These are phyloP conservation scores for Cygnus olor DNA, from an alignment of 2,797 vertebrate species.

Conservation along the genomic window DNA sequence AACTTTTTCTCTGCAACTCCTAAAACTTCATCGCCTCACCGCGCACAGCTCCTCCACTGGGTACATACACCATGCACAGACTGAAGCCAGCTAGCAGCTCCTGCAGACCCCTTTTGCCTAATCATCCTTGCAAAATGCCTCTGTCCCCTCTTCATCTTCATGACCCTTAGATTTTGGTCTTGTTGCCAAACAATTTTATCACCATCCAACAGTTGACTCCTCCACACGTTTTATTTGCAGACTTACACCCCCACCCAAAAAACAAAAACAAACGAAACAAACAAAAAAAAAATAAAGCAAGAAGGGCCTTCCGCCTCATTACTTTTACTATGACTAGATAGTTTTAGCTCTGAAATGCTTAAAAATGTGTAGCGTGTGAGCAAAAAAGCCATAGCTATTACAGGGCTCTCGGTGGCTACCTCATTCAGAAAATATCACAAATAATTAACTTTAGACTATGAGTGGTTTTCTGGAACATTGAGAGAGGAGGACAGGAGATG, in stretches of 20 bases:
- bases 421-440: neutral
- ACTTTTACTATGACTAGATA: neutral
- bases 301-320: neutral
- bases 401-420: neutral
- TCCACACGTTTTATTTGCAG: neutral
- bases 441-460: neutral
- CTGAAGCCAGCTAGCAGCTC: neutral
- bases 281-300: neutral
- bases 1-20: neutral
- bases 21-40: neutral
- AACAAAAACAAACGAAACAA: too few relatives aligned
- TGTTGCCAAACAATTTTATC: neutral
- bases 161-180: neutral
- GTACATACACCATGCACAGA: neutral
- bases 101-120: neutral
- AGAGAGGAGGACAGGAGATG: neutral
- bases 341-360: neutral
- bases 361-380: neutral
- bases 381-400: neutral
- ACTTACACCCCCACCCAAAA: neutral
- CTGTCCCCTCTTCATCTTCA: neutral
- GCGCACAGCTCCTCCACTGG: neutral
- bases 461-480: neutral
- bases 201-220: neutral
- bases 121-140: neutral